A percentile compares a stretch with the other conserved stretches of the same genome.
These are phyloP conservation scores for Pholis gunnellus DNA, from an alignment of 2,113 vertebrate genomes.

Conservation along the genomic window DNA sequence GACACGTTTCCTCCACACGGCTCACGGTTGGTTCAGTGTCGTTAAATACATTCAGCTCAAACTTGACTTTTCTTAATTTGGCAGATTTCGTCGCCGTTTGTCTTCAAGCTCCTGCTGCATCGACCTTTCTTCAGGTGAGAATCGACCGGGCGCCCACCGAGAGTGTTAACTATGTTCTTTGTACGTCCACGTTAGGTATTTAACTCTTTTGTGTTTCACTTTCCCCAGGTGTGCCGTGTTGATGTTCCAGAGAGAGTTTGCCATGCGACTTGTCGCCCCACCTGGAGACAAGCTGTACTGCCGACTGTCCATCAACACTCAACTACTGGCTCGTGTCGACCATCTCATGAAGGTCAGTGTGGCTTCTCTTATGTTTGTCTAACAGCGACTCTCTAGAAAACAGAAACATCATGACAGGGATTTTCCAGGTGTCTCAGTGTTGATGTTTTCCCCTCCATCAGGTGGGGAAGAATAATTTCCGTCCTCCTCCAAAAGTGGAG, in stretches of 20 bases:
- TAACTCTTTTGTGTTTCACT: background rate
- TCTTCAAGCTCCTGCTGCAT: slow-evolving; percentile 96
- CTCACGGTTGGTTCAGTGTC: background rate
- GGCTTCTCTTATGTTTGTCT: background rate
- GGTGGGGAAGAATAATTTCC: slow-evolving; percentile 99
- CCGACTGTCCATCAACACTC: slow-evolving; percentile 96
- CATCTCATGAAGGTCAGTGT: slow-evolving; percentile 95
- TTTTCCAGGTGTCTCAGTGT: background rate
- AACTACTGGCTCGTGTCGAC: slow-evolving; percentile 94
- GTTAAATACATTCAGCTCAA: background rate
- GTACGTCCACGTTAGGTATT: background rate
- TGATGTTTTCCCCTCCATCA: slow-evolving; percentile 55
- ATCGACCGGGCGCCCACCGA: background rate
- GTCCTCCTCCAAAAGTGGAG: slow-evolving; percentile 98
- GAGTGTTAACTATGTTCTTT: background rate
- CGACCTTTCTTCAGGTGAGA: slow-evolving; percentile 97
- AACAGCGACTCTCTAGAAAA: background rate
- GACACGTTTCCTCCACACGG: background rate
- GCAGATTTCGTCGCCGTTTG: slow-evolving; percentile 98
- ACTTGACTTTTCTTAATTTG: slow-evolving; percentile 20
- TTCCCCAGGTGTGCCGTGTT: slow-evolving; percentile 92
- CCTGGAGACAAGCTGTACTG: slow-evolving; percentile 97
- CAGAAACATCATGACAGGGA: background rate
- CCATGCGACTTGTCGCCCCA: slow-evolving; percentile 94
- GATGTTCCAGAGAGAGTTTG: slow-evolving; percentile 99